Conservation (phyloP, 1,140 invertebrate species). For the Andrena cerasifolii region DNA sequence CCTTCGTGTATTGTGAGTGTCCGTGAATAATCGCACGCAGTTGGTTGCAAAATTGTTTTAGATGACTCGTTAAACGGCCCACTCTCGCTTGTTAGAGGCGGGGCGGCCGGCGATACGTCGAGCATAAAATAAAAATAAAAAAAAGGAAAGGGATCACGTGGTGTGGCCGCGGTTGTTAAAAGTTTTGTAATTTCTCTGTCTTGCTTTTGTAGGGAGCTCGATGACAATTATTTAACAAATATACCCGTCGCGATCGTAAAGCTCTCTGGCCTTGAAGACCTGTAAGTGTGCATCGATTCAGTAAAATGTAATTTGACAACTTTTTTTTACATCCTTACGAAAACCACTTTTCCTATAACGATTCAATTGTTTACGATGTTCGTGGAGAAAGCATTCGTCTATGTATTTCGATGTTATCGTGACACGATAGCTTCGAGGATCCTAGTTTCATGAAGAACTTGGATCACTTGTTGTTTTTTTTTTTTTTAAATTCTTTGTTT, state of each 20-base stretch:
- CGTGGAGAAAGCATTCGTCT: not conserved
- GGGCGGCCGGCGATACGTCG: not conserved
- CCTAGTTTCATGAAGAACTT: too few relatives aligned
- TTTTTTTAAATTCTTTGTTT: too few relatives aligned
- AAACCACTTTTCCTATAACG: slow-evolving; percentile 12
- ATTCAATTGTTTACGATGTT: not conserved
- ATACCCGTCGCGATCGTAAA: slow-evolving; percentile 86
- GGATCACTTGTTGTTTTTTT: too few relatives aligned
- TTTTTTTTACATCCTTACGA: slow-evolving; percentile 44
- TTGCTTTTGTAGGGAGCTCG: slow-evolving; percentile 85
- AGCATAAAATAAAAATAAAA: not conserved
- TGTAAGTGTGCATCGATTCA: slow-evolving; percentile 84
- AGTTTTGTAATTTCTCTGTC: slow-evolving; percentile 38
- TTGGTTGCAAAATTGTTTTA: not conserved
- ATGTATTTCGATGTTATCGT: not conserved
- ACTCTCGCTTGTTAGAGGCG: not conserved
- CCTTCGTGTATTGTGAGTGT: slow-evolving; percentile 88
- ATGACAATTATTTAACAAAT: slow-evolving; percentile 87
- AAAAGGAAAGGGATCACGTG: slow-evolving; percentile 10
- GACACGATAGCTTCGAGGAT: too few relatives aligned
- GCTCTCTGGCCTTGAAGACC: slow-evolving; percentile 86
- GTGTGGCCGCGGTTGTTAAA: slow-evolving; percentile 23
- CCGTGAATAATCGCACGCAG: slow-evolving; percentile 38
- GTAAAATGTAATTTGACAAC: slow-evolving; percentile 56
- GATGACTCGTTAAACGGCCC: not conserved